Evolutionary conservation across 2,888 invertebrate species (phyloP).

Genomic region (Pemphredon lugubris): DNA sequence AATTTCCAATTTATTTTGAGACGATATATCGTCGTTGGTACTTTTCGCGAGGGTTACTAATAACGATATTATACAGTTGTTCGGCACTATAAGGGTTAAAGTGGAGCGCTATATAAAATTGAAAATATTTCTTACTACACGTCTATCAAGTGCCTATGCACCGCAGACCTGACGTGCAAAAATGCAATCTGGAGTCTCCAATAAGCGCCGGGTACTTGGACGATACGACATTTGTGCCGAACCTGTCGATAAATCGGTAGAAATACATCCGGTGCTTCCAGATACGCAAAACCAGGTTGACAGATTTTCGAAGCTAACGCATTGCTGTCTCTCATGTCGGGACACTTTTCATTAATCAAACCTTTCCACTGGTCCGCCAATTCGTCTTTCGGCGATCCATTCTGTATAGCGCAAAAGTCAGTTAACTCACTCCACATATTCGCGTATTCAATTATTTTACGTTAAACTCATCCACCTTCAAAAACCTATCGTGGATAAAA

Average conservation of each 20-base stretch:
- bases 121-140: constrained; percentile 68
- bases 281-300: constrained; percentile 73
- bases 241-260: constrained; percentile 60
- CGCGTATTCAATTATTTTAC: too few species aligned
- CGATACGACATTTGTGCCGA: constrained; percentile 59
- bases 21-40: too few species aligned
- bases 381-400: constrained; percentile 44
- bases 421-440: too few species aligned
- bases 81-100: too few species aligned
- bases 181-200: constrained; percentile 62
- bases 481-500: too few species aligned
- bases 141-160: constrained; percentile 69
- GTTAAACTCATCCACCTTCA: too few species aligned
- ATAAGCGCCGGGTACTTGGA: constrained; percentile 57
- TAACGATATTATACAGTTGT: too few species aligned
- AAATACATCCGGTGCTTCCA: constrained; percentile 79
- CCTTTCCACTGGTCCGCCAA: constrained; percentile 71
- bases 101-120: too few species aligned
- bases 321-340: constrained; percentile 72
- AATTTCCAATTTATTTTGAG: too few species aligned
- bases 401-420: constrained; percentile 22
- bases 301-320: constrained; percentile 77
- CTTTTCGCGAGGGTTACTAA: too few species aligned
- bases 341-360: constrained; percentile 78
- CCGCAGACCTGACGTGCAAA: constrained; percentile 65